These are phyloP conservation scores for Riparia riparia DNA, from an alignment of 2,113 vertebrate genomes.

Conservation along the genomic window DNA sequence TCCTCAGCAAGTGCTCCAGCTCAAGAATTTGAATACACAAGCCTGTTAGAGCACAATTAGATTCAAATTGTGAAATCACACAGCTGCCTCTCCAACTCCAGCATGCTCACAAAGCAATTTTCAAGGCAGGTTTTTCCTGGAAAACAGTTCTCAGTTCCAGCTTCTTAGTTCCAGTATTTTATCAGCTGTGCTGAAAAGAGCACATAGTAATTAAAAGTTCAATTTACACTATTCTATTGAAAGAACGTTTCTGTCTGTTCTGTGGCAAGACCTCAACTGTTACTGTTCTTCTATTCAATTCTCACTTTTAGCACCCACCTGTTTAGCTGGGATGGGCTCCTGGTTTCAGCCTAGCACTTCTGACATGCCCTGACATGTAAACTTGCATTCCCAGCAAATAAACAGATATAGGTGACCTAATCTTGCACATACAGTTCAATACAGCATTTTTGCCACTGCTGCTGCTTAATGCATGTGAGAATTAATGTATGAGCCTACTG, in stretches of 20 bases:
- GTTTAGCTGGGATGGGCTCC: background rate
- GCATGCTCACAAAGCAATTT: background rate
- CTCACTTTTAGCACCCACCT: background rate
- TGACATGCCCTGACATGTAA: background rate
- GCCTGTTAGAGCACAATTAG: background rate
- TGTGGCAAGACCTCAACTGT: background rate
- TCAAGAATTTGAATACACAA: background rate
- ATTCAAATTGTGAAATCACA: background rate
- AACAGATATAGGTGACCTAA: background rate
- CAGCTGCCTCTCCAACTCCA: background rate
- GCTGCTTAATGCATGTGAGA: background rate
- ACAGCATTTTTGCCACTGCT: background rate
- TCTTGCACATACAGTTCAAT: background rate
- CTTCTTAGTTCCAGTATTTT: background rate
- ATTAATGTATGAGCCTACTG: background rate
- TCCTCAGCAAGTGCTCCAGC: background rate
- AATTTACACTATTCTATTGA: background rate
- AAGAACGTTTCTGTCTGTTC: background rate
- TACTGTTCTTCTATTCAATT: background rate
- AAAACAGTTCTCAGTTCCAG: conserved; percentile 1
- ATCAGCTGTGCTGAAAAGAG: background rate
- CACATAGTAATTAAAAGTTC: background rate
- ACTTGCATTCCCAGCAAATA: background rate
- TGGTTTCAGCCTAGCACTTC: background rate
- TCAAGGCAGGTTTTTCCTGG: conserved; percentile 5